Base-by-base conservation (phyloP, 2,888 invertebrate species). In the Conomelus anceps region DNA sequence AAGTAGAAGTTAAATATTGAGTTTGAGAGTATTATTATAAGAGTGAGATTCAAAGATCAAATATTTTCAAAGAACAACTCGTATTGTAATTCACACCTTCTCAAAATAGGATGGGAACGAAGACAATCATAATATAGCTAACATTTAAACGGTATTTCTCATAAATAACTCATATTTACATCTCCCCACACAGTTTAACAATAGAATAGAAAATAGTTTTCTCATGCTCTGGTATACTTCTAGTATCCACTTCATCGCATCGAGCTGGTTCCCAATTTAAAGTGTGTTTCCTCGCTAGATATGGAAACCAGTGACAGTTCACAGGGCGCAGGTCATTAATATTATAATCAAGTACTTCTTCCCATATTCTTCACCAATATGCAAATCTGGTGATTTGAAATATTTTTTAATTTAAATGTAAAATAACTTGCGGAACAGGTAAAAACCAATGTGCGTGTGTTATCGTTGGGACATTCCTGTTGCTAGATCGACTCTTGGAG, bases 401-500 rank as follows among this genome's bases (percentile, higher is more conserved):
- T 86, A 24, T 86, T 86, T 86, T 86, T 86, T 86, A 86, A 86
- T 86, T 86, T 86, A 86, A 86, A 86, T 86, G 86, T 86, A 86
- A 86, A 86, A 86, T 86, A 86, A 86, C 26, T 86, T 23, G 86
- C 22, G 24, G 24, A 86, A 86, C 86, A 26, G 29, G 86, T 86
- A 24, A 63, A 63, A 20, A 63, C 63, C 63, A n/a, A 63, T 20
- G 63, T 63, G 63, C 63, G 63, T 63, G 34, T 34, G 63, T 63
- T 20, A 63, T 63, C 63, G 63, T 7, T 63, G 63, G 63, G 63
- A 63, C 63, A 63, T 63, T 63, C 63, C n/a, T 63, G 63, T 63
- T 7, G 63, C 63, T 63, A 63, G 63, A 63, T 63, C 63, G n/a
- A 11, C 26, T 26, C 26, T 26, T 26, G 26, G 26, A 26, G 63